Conservation (phyloP, 2,113 vertebrate species). For the rat (Rattus norvegicus) region GRCr8 NC_086020.1:53445001-53445500, state of each 20-base stretch:
- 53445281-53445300: slow-evolving; percentile 4
- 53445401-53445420: slow-evolving; percentile 70
- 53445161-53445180: slow-evolving; percentile 8
- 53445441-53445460: slow-evolving; percentile 77
- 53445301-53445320: slow-evolving; percentile 59
- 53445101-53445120: neutral
- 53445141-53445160: slow-evolving; percentile 2
- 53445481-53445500: slow-evolving; percentile 49
- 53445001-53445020: slow-evolving; percentile 19
- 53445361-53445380: slow-evolving; percentile 64
- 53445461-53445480: slow-evolving; percentile 37
- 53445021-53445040: slow-evolving; percentile 41
- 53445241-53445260: neutral
- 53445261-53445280: neutral
- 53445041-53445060: slow-evolving; percentile 30
- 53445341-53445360: slow-evolving; percentile 54
- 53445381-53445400: slow-evolving; percentile 64
- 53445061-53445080: neutral
- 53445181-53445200: slow-evolving; percentile 47
- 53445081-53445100: slow-evolving; percentile 30
- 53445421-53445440: slow-evolving; percentile 69
- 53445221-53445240: neutral
- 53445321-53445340: slow-evolving; percentile 66
- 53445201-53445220: neutral
- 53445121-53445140: neutral